These are phyloP conservation scores for Hexactinellida sp. DNA, from an alignment of 37 sponge, comb jelly and placozoan genomes.

Conservation along the genomic window DNA sequence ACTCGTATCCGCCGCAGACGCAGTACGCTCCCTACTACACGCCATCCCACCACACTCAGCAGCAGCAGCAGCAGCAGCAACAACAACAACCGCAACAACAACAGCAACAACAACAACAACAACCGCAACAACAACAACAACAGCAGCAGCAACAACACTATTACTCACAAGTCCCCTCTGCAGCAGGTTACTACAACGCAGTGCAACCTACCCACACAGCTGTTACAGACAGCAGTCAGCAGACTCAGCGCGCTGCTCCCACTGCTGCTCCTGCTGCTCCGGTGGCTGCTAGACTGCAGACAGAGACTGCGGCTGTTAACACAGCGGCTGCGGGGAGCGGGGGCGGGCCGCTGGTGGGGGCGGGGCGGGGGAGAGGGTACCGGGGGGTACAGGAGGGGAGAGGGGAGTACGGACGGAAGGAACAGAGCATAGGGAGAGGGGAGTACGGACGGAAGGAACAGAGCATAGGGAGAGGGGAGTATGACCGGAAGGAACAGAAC, in stretches of 20 bases:
- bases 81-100: no score
- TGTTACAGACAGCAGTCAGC: neutral
- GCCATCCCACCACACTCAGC: neutral
- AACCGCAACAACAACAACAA: no score
- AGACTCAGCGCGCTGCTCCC: neutral
- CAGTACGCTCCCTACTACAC: neutral
- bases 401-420: constrained; percentile 10
- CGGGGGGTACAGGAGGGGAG: neutral
- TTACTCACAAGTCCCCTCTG: no score
- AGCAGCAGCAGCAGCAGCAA: neutral
- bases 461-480: neutral
- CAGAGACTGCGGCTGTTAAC: no score
- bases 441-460: constrained; percentile 8
- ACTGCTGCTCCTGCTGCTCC: neutral
- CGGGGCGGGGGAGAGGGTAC: neutral
- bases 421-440: neutral
- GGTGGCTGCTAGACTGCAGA: neutral
- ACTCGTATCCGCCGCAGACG: neutral
- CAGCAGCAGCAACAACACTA: no score
- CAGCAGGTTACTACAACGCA: neutral
- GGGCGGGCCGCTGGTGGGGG: neutral
- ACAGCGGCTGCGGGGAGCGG: no score
- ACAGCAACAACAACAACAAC: no score
- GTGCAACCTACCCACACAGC: neutral
- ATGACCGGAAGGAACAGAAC: neutral